Evolutionary conservation across 1,140 invertebrate genomes (phyloP).

Genomic region (Euglossa dilemma): DNA sequence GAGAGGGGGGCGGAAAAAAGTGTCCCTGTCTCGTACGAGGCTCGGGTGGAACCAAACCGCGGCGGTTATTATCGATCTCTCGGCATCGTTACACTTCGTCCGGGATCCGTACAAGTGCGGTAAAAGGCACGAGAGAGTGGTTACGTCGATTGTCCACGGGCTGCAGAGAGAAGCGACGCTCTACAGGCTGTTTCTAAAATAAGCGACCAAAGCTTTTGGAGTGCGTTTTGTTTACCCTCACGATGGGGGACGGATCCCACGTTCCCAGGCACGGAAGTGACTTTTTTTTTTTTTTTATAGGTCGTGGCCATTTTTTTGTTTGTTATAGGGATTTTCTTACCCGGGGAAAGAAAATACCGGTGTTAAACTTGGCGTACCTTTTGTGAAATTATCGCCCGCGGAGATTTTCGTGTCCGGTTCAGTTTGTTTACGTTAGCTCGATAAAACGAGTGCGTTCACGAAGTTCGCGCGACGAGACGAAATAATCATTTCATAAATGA

Average conservation of each 20-base stretch:
- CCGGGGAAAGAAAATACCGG: neutral
- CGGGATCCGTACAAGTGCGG: constrained; percentile 73
- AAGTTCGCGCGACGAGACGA: neutral
- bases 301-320: neutral
- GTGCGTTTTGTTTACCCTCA: constrained; percentile 3
- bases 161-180: constrained; percentile 40
- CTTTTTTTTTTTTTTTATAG: neutral
- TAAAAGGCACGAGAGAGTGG: constrained; percentile 69
- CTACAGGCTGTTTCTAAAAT: constrained; percentile 45
- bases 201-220: constrained; percentile 22
- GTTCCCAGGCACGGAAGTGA: neutral
- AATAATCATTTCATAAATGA: neutral
- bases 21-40: constrained; percentile 62
- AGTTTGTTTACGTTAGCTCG: neutral
- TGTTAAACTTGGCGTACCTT: neutral
- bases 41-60: constrained; percentile 64
- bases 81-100: constrained; percentile 66
- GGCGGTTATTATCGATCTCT: constrained; percentile 67
- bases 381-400: too few relatives aligned
- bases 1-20: constrained; percentile 39
- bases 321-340: neutral
- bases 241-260: neutral
- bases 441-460: too few relatives aligned
- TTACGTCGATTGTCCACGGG: constrained; percentile 62
- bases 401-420: neutral